A percentile compares a stretch with the other conserved stretches of the same genome.
Evolutionary conservation across 2,797 vertebrate genomes (phyloP).

Genomic region (Chloroceryle amazona): DNA sequence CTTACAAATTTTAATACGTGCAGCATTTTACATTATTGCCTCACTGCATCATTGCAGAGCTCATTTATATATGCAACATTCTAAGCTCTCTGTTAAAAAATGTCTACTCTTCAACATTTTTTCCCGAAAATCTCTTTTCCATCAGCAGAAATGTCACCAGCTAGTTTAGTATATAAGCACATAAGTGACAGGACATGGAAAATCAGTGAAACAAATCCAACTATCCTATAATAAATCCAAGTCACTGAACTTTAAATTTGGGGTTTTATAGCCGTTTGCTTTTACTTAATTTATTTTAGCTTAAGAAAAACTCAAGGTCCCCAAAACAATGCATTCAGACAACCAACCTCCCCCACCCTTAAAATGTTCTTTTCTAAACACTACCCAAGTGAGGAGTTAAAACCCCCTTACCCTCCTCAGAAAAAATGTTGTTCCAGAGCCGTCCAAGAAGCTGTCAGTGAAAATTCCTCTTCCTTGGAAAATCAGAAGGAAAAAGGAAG

Average conservation of each 20-base stretch:
- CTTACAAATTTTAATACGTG: not conserved
- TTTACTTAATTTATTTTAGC: constrained; percentile 15
- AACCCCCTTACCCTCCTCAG: constrained; percentile 78
- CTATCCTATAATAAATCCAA: not conserved
- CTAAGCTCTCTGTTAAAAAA: not conserved
- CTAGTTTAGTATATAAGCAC: not conserved
- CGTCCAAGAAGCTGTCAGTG: constrained; percentile 49
- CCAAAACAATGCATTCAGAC: not conserved
- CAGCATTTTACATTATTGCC: not conserved
- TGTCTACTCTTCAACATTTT: not conserved
- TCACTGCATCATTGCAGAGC: not conserved
- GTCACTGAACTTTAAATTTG: not conserved
- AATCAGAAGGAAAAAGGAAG: constrained; percentile 9
- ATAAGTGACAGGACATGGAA: not conserved
- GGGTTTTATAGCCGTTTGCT: not conserved
- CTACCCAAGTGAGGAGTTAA: constrained; percentile 25
- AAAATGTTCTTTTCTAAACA: not conserved
- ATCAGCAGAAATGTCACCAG: not conserved
- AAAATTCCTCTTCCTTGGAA: constrained; percentile 63
- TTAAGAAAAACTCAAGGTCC: not conserved
- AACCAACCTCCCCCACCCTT: not conserved
- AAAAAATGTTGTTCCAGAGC: constrained; percentile 58
- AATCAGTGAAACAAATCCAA: not conserved
- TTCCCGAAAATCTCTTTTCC: not conserved
- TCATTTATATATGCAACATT: not conserved